Base-by-base conservation (phyloP, 1,140 invertebrate genomes). In the Oscheius sp. region DNA sequence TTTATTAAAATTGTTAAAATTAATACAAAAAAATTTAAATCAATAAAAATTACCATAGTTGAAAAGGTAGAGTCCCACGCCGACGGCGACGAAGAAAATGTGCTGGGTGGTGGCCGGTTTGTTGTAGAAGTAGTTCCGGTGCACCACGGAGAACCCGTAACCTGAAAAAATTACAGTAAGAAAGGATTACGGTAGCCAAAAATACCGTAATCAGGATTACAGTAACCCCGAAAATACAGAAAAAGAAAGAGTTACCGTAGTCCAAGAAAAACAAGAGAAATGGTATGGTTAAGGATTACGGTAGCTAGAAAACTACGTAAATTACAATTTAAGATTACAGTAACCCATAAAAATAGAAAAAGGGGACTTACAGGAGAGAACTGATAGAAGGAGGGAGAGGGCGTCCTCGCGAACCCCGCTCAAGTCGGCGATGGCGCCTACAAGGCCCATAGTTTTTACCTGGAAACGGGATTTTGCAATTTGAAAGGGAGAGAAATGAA, bases 91-190 rank as follows among this genome's bases (percentile, higher is more conserved):
- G 68, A 85, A 84, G 71, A 77, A 85, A 7, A 79, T 28, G 73
- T 85, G 84, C 69, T 85, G 84, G 3, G 81, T 49, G n/a, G 67
- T 23, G 2, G 77, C 42, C 15, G 76, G 20, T 52, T 79, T 78
- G 28, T 76, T 78, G 75, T 77, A 79, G n/a, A 85, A 59, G 32
- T 77, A 68, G 23, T 69, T 62, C 49, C 84, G 73, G 62, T 85
- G 80, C 31, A 85, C 61, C 29, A 79, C 75, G n/a, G 83, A 83
- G 7, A 85, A 61, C 10, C 81, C 81, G 72, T 85, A 85, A 20
- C 81, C 85, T 85, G 77, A 32, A 79, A 79, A 2, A 45, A 3
- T 73, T 69, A 4, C 20, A 18, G 4, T 28, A 20, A 58, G 36
- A 68, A 46, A 34, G 29, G 42, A n/a, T n/a, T n/a, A n/a, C n/a